phyloP scores from a whole-genome alignment of 2,888 invertebrate genomes.

The Macaria liturata region DNA sequence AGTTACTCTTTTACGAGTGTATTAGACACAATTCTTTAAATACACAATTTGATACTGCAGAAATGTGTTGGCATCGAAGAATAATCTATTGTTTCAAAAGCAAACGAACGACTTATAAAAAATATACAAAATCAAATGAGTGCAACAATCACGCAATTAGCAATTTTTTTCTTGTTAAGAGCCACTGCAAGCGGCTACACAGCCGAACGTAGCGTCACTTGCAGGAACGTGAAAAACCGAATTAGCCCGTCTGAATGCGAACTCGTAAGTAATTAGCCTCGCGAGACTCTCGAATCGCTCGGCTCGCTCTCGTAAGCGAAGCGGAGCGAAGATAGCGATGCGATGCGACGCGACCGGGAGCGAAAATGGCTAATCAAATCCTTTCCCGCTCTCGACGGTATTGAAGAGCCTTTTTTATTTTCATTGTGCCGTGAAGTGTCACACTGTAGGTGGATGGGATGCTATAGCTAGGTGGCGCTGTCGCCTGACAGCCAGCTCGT shows the following conservation, averaged over 20 bases:
- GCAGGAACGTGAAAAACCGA: conserved; percentile 74
- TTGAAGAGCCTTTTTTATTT: conserved; percentile 76
- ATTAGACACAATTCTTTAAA: conserved; percentile 38
- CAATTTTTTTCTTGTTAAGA: conserved; percentile 32
- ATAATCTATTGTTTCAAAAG: not conserved
- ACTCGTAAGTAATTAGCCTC: conserved; percentile 82
- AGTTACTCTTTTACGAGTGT: conserved; percentile 31
- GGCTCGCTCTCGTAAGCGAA: conserved; percentile 74
- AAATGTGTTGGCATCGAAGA: too few species aligned
- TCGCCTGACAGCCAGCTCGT: conserved; percentile 15
- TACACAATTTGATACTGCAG: not conserved
- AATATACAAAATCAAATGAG: conserved; percentile 17
- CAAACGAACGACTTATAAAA: not conserved
- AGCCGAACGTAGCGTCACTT: conserved; percentile 49
- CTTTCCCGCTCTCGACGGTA: conserved; percentile 73
- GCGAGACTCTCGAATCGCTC: conserved; percentile 77
- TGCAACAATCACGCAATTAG: conserved; percentile 33
- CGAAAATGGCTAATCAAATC: conserved; percentile 83
- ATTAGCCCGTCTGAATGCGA: conserved; percentile 78
- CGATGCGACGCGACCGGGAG: conserved; percentile 68
- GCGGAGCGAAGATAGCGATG: conserved; percentile 76
- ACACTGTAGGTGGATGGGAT: conserved; percentile 53
- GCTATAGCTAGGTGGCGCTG: conserved; percentile 3
- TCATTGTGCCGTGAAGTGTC: conserved; percentile 77
- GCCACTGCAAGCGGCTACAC: conserved; percentile 34